Evolutionary conservation across 1,140 invertebrate species (phyloP), one percentile per base, ranked within the genome.

Genomic region (Arion vulgaris): DNA sequence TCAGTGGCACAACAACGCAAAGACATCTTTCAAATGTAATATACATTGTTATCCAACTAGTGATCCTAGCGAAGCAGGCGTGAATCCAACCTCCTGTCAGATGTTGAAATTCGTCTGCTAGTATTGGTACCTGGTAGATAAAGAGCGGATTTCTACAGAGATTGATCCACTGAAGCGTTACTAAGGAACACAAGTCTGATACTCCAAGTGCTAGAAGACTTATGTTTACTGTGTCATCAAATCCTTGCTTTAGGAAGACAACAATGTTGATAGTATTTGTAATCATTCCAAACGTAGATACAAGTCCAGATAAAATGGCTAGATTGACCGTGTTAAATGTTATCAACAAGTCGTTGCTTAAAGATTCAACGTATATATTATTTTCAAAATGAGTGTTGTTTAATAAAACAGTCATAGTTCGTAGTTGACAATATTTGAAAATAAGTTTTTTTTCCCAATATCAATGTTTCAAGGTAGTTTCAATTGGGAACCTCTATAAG

Each of bases 1-100:
- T 79, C 13, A 79, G 38, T 7, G 76, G 76, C 32, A 62, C 19
- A 5, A 68, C 34, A 7, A 79, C 76, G n/a, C 76, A 79, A 19
- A 79, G 76, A 68, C 76, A 79, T 23, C 76, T 34, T 45, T 79
- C 76, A 2, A 79, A n/a, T 11, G 53, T 79, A 9, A 79, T 68
- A 38, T 53, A 79, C 28, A 36, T 36, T 0, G 76, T 79, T 17
- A 79, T 79, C 76, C 76, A 79, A 28, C 53, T 45, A 19, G 76
- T 66, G 28, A 53, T 79, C 13, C 76, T 28, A 17, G 36, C 76
- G 57, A 79, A 79, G 34, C 32, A 39, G n/a, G 38, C 53, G 26
- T 68, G 51, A 1, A 38, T 36, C 28, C 28, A 36, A 23, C 53
- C 76, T 23, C 53, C 76, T 38, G 57, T 68, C 9, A 68, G 36